Conservation (phyloP, 2,888 invertebrate species). For the Brachyptera putata region DNA sequence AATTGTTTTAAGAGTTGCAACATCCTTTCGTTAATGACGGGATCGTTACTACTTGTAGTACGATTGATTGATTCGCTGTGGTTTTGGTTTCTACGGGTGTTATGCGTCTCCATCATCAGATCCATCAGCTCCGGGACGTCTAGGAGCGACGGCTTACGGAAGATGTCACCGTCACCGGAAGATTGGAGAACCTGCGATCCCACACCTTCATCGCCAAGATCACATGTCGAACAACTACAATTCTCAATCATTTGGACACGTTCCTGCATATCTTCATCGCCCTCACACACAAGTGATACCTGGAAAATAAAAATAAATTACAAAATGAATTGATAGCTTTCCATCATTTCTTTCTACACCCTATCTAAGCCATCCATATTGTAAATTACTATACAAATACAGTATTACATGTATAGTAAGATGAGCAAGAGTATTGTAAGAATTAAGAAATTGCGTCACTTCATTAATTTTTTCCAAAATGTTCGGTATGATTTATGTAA, state of each 20-base stretch:
- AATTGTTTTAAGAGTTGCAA: constrained; percentile 22
- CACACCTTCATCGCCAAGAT: constrained; percentile 37
- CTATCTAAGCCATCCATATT: no score
- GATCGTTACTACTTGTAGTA: constrained; percentile 14
- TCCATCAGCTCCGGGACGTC: constrained; percentile 34
- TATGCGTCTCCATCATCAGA: constrained; percentile 30
- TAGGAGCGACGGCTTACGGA: background rate
- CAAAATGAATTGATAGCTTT: no score
- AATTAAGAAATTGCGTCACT: no score
- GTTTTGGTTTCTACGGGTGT: constrained; percentile 1
- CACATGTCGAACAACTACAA: constrained; percentile 61
- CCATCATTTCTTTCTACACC: no score
- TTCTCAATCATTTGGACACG: constrained; percentile 62
- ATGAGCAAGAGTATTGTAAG: no score
- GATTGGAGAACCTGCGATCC: constrained; percentile 6
- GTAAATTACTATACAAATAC: no score
- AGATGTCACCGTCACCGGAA: constrained; percentile 27
- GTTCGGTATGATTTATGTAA: no score
- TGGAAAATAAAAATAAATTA: constrained; percentile 37
- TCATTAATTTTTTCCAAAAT: no score
- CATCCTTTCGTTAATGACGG: constrained; percentile 24
- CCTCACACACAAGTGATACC: constrained; percentile 57
- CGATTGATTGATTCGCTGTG: background rate
- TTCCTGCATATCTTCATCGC: constrained; percentile 51
- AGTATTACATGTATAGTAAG: no score